A percentile compares a stretch with the other conserved stretches of the same genome.
Conservation (phyloP, 2,797 vertebrate species). For the Meriones psammophilus region DNA sequence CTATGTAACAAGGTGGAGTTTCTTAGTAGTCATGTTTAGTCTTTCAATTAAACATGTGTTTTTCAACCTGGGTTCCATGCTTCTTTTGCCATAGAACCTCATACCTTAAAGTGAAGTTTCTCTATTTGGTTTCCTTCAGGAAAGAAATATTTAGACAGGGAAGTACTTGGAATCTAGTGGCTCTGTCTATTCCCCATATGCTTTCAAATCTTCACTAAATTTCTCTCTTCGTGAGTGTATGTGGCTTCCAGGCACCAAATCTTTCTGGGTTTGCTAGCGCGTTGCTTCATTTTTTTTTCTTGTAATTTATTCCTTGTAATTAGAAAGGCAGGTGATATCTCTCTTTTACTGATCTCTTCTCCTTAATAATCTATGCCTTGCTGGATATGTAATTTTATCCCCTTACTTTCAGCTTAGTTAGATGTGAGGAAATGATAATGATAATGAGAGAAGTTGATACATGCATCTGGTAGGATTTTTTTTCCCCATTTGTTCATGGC, state of each 20-base stretch:
- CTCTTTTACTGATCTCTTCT: neutral
- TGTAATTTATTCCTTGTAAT: neutral
- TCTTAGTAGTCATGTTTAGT: neutral
- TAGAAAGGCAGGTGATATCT: neutral
- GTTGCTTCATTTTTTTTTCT: neutral
- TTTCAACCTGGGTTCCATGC: neutral
- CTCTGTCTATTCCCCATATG: constrained; percentile 14
- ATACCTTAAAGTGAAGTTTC: neutral
- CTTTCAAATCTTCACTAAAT: neutral
- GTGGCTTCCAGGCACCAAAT: neutral
- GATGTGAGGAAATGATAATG: constrained; percentile 1
- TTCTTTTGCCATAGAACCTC: neutral
- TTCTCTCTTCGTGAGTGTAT: neutral
- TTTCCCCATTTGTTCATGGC: neutral
- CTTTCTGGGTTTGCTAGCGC: neutral
- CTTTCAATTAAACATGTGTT: neutral
- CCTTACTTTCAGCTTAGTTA: constrained; percentile 26
- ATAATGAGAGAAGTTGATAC: neutral
- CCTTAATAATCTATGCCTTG: neutral
- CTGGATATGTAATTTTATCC: neutral
- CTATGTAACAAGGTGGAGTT: neutral
- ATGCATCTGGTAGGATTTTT: neutral
- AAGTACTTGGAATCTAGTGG: neutral
- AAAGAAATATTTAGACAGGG: constrained; percentile 26
- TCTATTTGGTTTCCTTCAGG: constrained; percentile 30